These are phyloP conservation scores for Cyclopterus lumpus DNA, from an alignment of 2,797 vertebrate genomes.

Conservation along the genomic window DNA sequence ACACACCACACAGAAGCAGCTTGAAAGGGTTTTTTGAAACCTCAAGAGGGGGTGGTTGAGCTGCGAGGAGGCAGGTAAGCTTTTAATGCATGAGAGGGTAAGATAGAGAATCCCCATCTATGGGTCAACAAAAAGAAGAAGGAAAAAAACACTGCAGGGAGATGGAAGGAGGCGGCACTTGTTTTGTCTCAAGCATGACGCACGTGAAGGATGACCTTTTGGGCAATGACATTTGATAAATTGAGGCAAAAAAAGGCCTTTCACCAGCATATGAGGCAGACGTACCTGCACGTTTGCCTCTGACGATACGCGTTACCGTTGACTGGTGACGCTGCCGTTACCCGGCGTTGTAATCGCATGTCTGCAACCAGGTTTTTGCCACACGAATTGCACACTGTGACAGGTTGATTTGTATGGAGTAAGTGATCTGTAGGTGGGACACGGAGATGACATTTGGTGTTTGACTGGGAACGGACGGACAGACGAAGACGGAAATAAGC, in stretches of 20 bases:
- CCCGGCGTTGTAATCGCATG: conserved; percentile 35
- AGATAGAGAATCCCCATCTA: conserved; percentile 45
- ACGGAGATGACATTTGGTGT: conserved; percentile 41
- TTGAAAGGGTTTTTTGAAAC: conserved; percentile 31
- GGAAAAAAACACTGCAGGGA: conserved; percentile 14
- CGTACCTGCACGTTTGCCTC: conserved; percentile 29
- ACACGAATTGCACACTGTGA: conserved; percentile 48
- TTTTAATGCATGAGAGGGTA: conserved; percentile 44
- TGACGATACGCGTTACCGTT: conserved; percentile 31
- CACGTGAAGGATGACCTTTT: conserved; percentile 72
- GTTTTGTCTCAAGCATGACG: conserved; percentile 69
- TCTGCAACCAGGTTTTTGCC: conserved; percentile 25
- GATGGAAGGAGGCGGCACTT: conserved; percentile 52
- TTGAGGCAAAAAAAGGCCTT: conserved; percentile 55
- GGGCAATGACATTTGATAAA: conserved; percentile 72
- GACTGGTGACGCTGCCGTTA: conserved; percentile 33
- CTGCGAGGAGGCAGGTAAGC: conserved; percentile 49
- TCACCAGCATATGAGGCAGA: conserved; percentile 38
- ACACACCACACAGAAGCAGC: conserved; percentile 1
- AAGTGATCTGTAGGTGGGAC: conserved; percentile 31
- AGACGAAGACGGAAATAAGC: neutral
- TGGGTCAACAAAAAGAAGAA: conserved; percentile 29
- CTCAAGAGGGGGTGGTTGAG: conserved; percentile 68
- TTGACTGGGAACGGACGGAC: neutral
- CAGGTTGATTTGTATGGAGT: conserved; percentile 59